phyloP scores from a whole-genome alignment of 2,113 vertebrate species.

The Ranitomeya variabilis region DNA sequence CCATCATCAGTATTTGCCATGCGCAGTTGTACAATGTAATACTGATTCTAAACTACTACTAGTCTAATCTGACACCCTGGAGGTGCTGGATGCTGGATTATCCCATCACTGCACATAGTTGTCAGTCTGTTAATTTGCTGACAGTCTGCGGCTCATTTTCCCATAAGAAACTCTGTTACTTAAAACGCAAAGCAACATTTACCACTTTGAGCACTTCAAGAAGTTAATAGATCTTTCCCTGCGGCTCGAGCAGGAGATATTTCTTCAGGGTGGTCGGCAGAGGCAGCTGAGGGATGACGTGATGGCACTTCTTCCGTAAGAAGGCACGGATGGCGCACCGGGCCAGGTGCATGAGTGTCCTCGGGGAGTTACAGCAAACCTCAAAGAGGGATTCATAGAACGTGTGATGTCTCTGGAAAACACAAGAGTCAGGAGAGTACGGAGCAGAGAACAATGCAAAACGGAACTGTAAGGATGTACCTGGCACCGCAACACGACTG shows the following conservation, averaged over 20 bases:
- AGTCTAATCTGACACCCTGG: too few relatives aligned
- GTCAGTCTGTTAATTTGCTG: not conserved
- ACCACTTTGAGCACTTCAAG: not conserved
- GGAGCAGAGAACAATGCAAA: not conserved
- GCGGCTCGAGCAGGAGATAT: conserved; percentile 89
- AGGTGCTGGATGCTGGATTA: too few relatives aligned
- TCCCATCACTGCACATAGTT: too few relatives aligned
- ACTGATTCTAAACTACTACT: too few relatives aligned
- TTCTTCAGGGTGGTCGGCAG: conserved; percentile 82
- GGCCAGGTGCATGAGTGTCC: conserved; percentile 87
- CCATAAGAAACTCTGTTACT: not conserved
- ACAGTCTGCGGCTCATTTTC: not conserved
- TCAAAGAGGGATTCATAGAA: conserved; percentile 91
- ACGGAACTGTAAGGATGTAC: too few relatives aligned
- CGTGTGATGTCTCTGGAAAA: conserved; percentile 76
- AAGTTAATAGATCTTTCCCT: conserved; percentile 80
- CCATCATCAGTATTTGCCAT: too few relatives aligned
- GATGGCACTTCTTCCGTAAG: conserved; percentile 75
- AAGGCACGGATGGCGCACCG: conserved; percentile 82
- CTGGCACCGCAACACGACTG: not conserved
- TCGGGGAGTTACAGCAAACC: conserved; percentile 83
- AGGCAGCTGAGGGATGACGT: conserved; percentile 74
- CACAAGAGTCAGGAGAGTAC: not conserved
- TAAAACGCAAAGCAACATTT: not conserved
- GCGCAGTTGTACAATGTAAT: too few relatives aligned